Evolutionary conservation across 2,888 invertebrate species (phyloP), one percentile per base, ranked within the genome.

Genomic region (Nebria brevicollis): DNA sequence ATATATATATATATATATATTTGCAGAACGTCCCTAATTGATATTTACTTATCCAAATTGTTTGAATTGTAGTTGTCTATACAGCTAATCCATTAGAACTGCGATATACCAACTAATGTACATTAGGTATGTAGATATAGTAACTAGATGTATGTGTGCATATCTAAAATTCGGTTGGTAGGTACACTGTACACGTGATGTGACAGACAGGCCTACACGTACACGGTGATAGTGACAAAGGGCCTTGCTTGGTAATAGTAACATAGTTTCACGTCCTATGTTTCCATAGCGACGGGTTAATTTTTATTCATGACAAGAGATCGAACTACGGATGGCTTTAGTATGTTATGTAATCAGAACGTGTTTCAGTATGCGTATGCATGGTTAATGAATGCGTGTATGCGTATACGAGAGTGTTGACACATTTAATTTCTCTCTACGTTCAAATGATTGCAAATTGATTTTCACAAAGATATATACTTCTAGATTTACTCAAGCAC

Each of bases 251-350:
- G 66, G 70, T 11, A 26, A 25, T 5, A 11, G 11, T 25, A 11
- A 70, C 70, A 70, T 70, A 70, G 70, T 25, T 25, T 70, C 70
- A 13, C 25, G 26, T 70, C 25, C 70, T 20, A 3, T 1, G 70
- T 70, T 25, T 20, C 70, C 70, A 70, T 5, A 26, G 25, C 20
- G 25, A 70, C 70, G 70, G 25, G 70, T 70, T 70, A 70, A 70
- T 70, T 70, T 70, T 70, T 70, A 70, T 70, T 70, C 70, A 70
- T 25, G 25, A 70, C 70, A 70, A 70, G 70, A 26, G 70, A 20
- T 70, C 70, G 70, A 70, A 66, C 66, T 25, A 25, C 66, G 66
- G 66, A 66, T 66, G 66, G 66, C 70, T 25, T 34, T 70, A 20
- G 25, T 8, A 7, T 25, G 10, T 70, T 70, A 70, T 70, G 70